Evolutionary conservation across 1,140 invertebrate species (phyloP).

Genomic region (Aphelinus atriplicis): DNA sequence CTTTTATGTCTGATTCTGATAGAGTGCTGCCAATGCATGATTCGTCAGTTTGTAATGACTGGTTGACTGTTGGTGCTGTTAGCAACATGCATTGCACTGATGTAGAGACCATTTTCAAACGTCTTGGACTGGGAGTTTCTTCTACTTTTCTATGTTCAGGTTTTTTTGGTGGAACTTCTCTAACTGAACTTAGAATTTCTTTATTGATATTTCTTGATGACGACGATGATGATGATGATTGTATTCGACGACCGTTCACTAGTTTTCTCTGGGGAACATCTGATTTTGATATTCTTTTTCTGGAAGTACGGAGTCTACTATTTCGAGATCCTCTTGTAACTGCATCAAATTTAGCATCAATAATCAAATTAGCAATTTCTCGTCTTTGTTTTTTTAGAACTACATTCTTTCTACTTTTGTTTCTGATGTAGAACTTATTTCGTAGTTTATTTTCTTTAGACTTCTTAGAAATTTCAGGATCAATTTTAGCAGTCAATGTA

Average conservation of each 20-base stretch:
- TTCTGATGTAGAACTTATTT: slow-evolving; percentile 38
- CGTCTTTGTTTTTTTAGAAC: slow-evolving; percentile 48
- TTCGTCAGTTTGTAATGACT: slow-evolving; percentile 38
- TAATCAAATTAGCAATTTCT: slow-evolving; percentile 56
- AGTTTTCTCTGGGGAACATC: slow-evolving; percentile 29
- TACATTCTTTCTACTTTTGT: slow-evolving; percentile 34
- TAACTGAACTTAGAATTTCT: slow-evolving; percentile 32
- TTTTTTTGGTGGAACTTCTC: slow-evolving; percentile 27
- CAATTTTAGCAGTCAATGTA: slow-evolving; percentile 41
- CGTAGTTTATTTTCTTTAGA: slow-evolving; percentile 40
- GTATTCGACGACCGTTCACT: slow-evolving; percentile 21
- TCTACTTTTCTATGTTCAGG: slow-evolving; percentile 26
- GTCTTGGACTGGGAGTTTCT: slow-evolving; percentile 9
- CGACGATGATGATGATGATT: not conserved
- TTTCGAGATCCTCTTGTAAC: slow-evolving; percentile 49
- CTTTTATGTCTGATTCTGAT: slow-evolving; percentile 41
- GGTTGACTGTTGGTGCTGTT: slow-evolving; percentile 40
- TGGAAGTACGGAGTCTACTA: slow-evolving; percentile 45
- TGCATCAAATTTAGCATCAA: slow-evolving; percentile 56
- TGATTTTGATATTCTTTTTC: slow-evolving; percentile 28
- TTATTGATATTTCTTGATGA: slow-evolving; percentile 29
- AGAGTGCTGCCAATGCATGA: not conserved
- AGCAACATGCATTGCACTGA: slow-evolving; percentile 54
- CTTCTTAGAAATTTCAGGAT: slow-evolving; percentile 31
- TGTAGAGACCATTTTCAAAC: slow-evolving; percentile 46